phyloP scores from a whole-genome alignment of 2,113 vertebrate species.

The Eonycteris spelaea region DNA sequence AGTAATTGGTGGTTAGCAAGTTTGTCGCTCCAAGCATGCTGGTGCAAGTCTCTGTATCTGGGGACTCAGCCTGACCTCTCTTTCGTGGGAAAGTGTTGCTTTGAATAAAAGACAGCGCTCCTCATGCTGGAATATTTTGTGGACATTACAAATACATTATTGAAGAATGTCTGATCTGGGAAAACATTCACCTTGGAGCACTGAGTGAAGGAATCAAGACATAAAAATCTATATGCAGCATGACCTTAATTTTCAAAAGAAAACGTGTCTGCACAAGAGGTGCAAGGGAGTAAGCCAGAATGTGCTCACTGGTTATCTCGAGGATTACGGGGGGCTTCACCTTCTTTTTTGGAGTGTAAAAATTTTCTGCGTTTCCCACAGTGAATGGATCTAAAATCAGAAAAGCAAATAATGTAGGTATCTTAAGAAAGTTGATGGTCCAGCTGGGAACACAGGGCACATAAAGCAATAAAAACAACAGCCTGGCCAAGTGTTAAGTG shows the following conservation, averaged over 20 bases:
- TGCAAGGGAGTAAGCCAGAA: background rate
- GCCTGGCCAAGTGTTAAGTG: background rate
- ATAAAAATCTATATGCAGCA: background rate
- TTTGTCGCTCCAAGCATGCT: background rate
- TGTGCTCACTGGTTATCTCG: rapidly evolving
- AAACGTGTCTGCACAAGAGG: background rate
- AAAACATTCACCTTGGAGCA: background rate
- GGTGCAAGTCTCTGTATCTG: background rate
- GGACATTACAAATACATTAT: background rate
- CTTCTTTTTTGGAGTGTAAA: background rate
- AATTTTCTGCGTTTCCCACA: background rate
- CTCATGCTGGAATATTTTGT: background rate
- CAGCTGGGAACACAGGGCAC: background rate
- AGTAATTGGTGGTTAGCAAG: background rate
- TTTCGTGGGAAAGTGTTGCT: background rate
- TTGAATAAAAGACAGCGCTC: too few species aligned
- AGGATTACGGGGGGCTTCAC: background rate
- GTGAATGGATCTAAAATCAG: background rate
- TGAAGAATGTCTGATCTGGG: background rate
- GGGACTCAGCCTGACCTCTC: background rate
- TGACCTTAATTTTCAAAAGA: background rate
- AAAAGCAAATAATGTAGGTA: background rate
- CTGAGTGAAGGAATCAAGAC: background rate
- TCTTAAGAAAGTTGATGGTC: background rate
- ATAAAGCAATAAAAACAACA: background rate